These are phyloP conservation scores for Xiphorhynchus erythropygius DNA, from an alignment of 2,797 vertebrate genomes.

Conservation along the genomic window DNA sequence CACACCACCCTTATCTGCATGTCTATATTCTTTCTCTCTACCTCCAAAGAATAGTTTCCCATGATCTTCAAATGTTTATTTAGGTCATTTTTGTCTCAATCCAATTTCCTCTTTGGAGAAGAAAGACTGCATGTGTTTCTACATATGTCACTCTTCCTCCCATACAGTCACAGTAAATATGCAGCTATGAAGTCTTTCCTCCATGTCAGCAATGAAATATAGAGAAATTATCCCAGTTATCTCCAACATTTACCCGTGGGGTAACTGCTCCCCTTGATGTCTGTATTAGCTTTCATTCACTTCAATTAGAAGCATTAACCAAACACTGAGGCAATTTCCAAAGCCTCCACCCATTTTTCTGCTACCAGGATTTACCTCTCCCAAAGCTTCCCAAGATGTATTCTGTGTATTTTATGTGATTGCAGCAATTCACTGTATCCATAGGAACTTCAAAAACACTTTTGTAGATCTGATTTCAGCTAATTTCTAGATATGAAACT, in stretches of 20 bases:
- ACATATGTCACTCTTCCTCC: slow-evolving; percentile 12
- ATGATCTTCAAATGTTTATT: slow-evolving; percentile 29
- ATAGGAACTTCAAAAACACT: not conserved
- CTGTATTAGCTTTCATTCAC: not conserved
- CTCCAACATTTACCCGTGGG: slow-evolving; percentile 20
- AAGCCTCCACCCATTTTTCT: slow-evolving; percentile 5
- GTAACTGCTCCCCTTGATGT: slow-evolving; percentile 1
- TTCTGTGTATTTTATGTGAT: not conserved
- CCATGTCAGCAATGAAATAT: not conserved
- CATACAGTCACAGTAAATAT: not conserved
- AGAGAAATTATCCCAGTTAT: not conserved
- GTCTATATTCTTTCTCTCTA: slow-evolving; percentile 5
- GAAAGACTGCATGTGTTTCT: slow-evolving; percentile 12
- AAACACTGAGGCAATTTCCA: not conserved
- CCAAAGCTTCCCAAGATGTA: not conserved
- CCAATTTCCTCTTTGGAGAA: slow-evolving; percentile 21
- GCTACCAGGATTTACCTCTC: not conserved
- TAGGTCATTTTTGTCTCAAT: slow-evolving; percentile 40
- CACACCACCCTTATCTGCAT: slow-evolving; percentile 6
- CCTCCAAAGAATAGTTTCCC: slow-evolving; percentile 12
- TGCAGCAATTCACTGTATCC: not conserved
- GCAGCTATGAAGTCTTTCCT: slow-evolving; percentile 23
- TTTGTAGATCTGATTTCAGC: not conserved
- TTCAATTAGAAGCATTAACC: slow-evolving; percentile 22
- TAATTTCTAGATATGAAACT: not conserved